phyloP scores from a whole-genome alignment of 2,113 vertebrate genomes.

The Ginglymostoma cirratum region DNA sequence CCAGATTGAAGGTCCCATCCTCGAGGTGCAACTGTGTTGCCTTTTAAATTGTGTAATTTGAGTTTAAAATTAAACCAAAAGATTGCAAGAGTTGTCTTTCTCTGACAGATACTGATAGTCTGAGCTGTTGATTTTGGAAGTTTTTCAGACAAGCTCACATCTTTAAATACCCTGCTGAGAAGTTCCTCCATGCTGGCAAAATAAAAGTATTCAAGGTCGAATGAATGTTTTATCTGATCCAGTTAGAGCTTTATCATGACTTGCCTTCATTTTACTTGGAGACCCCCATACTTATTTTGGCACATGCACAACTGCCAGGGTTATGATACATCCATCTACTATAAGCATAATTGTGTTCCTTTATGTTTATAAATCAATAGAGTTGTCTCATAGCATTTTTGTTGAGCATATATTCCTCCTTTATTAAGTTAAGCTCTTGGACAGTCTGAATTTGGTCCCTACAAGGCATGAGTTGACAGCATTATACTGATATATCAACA shows the following conservation, averaged over 20 bases:
- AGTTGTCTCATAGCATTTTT: slow-evolving; percentile 9
- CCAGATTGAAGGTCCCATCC: neutral
- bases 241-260: neutral
- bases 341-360: slow-evolving; percentile 6
- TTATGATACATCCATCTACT: neutral
- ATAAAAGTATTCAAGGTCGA: slow-evolving; percentile 10
- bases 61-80: neutral
- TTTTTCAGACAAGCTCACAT: neutral
- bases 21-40: neutral
- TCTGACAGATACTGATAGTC: slow-evolving; percentile 14
- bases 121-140: slow-evolving; percentile 21
- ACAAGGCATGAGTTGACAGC: slow-evolving; percentile 12
- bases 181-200: neutral
- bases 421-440: neutral
- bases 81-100: neutral
- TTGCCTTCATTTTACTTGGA: slow-evolving; percentile 23
- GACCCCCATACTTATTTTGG: slow-evolving; percentile 4
- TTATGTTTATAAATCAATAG: slow-evolving; percentile 21
- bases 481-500: neutral
- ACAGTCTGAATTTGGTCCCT: neutral
- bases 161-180: slow-evolving; percentile 1
- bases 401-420: neutral
- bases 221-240: slow-evolving; percentile 29
- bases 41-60: neutral
- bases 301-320: neutral